Evolutionary conservation across 2,113 vertebrate species (phyloP).

Genomic region (Himantopus leucocephalus): DNA sequence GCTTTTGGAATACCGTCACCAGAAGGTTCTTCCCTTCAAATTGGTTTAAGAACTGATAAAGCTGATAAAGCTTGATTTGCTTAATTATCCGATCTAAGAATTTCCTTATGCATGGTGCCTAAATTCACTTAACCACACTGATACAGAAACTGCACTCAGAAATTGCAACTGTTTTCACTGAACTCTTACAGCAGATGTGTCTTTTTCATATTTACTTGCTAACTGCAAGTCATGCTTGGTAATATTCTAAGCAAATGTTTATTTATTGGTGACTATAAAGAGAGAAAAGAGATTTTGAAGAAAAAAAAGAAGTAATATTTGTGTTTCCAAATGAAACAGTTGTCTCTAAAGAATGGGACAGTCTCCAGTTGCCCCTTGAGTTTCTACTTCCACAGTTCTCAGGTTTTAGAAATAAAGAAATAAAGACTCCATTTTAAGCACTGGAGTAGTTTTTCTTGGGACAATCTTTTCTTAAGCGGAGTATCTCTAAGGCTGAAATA

Average conservation of each 20-base stretch:
- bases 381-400: background rate
- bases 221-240: background rate
- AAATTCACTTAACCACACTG: background rate
- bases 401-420: background rate
- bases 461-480: background rate
- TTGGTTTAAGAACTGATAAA: background rate
- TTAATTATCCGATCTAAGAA: background rate
- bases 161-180: background rate
- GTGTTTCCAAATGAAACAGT: background rate
- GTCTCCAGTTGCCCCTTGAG: background rate
- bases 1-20: background rate
- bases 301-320: background rate
- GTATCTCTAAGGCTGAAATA: background rate
- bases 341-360: background rate
- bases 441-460: background rate
- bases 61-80: background rate
- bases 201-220: background rate
- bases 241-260: background rate
- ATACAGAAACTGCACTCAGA: background rate
- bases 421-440: background rate
- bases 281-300: background rate
- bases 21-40: background rate
- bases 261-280: background rate
- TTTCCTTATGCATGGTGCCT: background rate
- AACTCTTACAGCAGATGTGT: background rate